Conservation (phyloP, 2,113 vertebrate genomes). For the Anoplopoma fimbria region DNA sequence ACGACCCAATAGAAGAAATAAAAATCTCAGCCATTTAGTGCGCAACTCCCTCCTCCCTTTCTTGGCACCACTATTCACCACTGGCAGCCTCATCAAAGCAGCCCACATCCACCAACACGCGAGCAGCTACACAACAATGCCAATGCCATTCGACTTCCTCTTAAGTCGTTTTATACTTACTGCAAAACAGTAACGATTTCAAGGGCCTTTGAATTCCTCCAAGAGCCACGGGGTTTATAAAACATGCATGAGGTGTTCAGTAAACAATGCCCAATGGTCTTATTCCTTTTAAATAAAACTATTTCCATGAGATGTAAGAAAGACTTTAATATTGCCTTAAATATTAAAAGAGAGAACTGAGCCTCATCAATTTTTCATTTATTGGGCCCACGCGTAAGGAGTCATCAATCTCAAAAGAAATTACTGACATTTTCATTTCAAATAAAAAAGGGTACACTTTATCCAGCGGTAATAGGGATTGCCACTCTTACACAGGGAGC, state of each 20-base stretch:
- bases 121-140: constrained; percentile 75
- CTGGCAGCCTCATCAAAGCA: constrained; percentile 73
- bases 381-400: constrained; percentile 86
- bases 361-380: constrained; percentile 91
- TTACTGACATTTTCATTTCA: constrained; percentile 90
- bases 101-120: constrained; percentile 75
- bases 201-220: constrained; percentile 83
- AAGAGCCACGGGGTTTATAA: constrained; percentile 83
- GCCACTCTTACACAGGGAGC: constrained; percentile 78
- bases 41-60: constrained; percentile 55
- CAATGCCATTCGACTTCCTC: constrained; percentile 80
- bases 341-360: constrained; percentile 90
- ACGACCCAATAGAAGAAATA: constrained; percentile 82
- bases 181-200: constrained; percentile 86
- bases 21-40: constrained; percentile 82
- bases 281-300: constrained; percentile 89
- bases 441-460: constrained; percentile 90
- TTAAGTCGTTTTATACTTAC: constrained; percentile 85
- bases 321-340: constrained; percentile 91
- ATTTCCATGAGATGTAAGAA: constrained; percentile 85
- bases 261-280: constrained; percentile 90
- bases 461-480: constrained; percentile 87
- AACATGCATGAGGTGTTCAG: constrained; percentile 88
- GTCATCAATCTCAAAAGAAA: constrained; percentile 88
- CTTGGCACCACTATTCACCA: constrained; percentile 70